Conservation (phyloP, 2,888 invertebrate genomes). For the Drosophila subsilvestris region DNA sequence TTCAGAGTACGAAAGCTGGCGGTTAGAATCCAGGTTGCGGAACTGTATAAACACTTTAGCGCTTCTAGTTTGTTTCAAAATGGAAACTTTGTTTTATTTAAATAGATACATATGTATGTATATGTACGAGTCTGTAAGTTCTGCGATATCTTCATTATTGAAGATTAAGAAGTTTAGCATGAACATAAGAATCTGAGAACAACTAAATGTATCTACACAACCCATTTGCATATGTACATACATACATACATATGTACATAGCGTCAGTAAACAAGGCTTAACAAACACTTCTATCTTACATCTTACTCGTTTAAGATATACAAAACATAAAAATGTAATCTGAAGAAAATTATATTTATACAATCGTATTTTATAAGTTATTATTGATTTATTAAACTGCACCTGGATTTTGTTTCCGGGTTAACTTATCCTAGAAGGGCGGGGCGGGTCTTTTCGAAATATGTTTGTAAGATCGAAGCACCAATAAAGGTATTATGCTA, state of each 20-base stretch:
- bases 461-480: background rate
- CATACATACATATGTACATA: background rate
- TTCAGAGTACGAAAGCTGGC: background rate
- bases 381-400: conserved; percentile 10
- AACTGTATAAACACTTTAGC: background rate
- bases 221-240: background rate
- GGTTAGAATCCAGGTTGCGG: background rate
- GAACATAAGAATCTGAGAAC: background rate
- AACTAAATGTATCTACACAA: background rate
- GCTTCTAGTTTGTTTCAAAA: background rate
- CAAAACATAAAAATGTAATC: background rate
- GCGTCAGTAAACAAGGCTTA: background rate
- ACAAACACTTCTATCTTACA: background rate
- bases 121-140: too few species aligned
- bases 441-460: conserved; percentile 18
- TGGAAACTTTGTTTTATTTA: too few species aligned
- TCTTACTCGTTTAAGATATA: background rate
- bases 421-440: conserved; percentile 15
- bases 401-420: conserved; percentile 13
- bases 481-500: background rate
- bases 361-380: background rate
- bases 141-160: background rate
- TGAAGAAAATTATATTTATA: background rate
- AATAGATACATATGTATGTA: too few species aligned
- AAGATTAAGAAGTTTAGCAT: background rate